Base-by-base conservation (phyloP, 2,797 vertebrate genomes). In the Myotis findleyi region DNA sequence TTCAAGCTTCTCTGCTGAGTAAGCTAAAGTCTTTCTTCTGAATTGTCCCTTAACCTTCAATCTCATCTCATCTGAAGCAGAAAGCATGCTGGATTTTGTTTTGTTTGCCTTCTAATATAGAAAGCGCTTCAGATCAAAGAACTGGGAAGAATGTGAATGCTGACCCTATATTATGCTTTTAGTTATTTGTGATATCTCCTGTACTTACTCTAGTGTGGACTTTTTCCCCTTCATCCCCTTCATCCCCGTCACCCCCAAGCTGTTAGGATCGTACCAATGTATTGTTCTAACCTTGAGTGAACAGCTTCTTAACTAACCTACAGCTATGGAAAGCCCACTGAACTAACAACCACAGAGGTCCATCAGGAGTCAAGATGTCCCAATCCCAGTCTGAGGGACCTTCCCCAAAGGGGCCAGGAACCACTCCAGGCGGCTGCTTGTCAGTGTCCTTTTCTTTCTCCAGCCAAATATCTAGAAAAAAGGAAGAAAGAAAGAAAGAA, bases 391-490 rank as follows among this genome's bases (percentile, higher is more conserved):
- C 21, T 14, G 25, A 75, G 59, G 36, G 27, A 11, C 11, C 36
- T 93, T 87, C 66, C 30, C 6, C 18, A 76, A 25, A n/a, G 49
- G 44, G 23, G 16, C 25, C 44, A 6, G 3, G 25, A 69, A 18
- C 41, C n/a, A 51, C 53, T 68, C 41, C 36, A 77, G 64, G 73
- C 21, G 49, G 2, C 53, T 86, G 10, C 13, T n/a, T 18, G 62
- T 62, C 53, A 2, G 1, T 14, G 7, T 55, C 23, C 71, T 88
- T 84, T 69, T 68, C 18, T 36, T 47, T 94, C 68, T 47, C 91
- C 36, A 95, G 13, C 21, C 86, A 93, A 88, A 33, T 44, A 51
- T 88, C 87, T 96, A n/a, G 64, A 71, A 77, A 66, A 17, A 55
- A 44, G 41, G 9, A 44, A 44, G 8, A 44, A 44, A 10, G 41